Conservation (phyloP, 2,797 vertebrate genomes). For the Hoplostethus mediterraneus region DNA sequence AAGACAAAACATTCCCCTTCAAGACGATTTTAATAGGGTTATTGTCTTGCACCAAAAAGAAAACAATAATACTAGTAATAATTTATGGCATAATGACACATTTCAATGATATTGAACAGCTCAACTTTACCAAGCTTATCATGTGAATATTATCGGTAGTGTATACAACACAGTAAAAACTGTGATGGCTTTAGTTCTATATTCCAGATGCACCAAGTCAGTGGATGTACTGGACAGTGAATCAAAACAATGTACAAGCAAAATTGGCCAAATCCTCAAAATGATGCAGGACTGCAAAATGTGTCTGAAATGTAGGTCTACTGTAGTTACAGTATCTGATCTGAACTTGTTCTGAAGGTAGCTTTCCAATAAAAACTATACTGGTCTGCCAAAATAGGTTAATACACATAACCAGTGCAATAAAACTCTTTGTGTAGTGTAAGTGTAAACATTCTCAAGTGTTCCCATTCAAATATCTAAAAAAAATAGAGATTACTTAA, state of each 20-base stretch:
- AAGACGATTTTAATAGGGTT: neutral
- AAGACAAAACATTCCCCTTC: neutral
- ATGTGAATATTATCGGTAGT: constrained; percentile 1
- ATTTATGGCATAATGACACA: neutral
- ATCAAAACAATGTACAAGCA: too few species aligned
- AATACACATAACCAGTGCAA: constrained; percentile 24
- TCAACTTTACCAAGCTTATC: neutral
- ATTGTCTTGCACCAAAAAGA: constrained; percentile 2
- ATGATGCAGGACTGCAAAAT: constrained; percentile 5
- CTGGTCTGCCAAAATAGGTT: constrained; percentile 26
- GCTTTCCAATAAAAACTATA: constrained; percentile 31
- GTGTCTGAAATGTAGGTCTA: neutral
- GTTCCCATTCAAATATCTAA: constrained; percentile 31
- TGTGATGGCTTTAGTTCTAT: neutral
- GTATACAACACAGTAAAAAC: neutral
- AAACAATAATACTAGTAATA: neutral
- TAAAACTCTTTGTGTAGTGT: neutral
- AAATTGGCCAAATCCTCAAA: neutral
- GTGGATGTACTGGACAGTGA: neutral
- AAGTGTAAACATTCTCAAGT: constrained; percentile 59
- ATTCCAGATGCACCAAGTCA: too few species aligned
- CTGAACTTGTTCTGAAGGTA: constrained; percentile 12
- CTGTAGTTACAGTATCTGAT: neutral
- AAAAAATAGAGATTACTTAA: constrained; percentile 1
- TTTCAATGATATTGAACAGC: neutral